These are phyloP conservation scores for Sebastes schlegelii DNA, from an alignment of 2,113 vertebrate genomes.

Conservation along the genomic window DNA sequence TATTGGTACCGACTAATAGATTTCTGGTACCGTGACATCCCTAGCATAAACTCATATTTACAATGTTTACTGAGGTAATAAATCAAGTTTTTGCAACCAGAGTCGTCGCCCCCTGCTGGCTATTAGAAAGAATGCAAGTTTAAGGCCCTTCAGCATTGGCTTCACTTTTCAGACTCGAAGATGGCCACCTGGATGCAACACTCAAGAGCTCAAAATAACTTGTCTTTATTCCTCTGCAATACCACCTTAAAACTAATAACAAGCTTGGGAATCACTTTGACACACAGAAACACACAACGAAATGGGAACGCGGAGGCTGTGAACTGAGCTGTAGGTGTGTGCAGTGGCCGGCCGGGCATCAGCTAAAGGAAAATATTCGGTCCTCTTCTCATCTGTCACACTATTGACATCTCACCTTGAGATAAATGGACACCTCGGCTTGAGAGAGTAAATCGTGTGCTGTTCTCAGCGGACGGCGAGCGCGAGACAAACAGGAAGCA, in stretches of 20 bases:
- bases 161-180: too few species aligned
- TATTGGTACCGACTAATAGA: too few species aligned
- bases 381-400: constrained; percentile 76
- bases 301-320: background rate
- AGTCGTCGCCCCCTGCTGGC: too few species aligned
- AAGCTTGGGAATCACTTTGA: background rate
- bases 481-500: constrained; percentile 67
- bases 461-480: constrained; percentile 60
- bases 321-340: constrained; percentile 39
- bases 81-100: too few species aligned
- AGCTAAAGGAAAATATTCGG: constrained; percentile 57
- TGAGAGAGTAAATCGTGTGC: constrained; percentile 68
- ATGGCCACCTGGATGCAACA: background rate
- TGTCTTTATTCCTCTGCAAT: background rate
- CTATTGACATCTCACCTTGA: constrained; percentile 80
- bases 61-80: too few species aligned
- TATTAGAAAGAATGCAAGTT: too few species aligned
- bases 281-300: background rate
- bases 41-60: too few species aligned
- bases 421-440: constrained; percentile 80
- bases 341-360: constrained; percentile 42
- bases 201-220: background rate
- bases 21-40: too few species aligned
- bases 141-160: too few species aligned
- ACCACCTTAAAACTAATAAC: background rate